Base-by-base conservation (phyloP, 2,888 invertebrate genomes). In the Cloeon dipterum region DNA sequence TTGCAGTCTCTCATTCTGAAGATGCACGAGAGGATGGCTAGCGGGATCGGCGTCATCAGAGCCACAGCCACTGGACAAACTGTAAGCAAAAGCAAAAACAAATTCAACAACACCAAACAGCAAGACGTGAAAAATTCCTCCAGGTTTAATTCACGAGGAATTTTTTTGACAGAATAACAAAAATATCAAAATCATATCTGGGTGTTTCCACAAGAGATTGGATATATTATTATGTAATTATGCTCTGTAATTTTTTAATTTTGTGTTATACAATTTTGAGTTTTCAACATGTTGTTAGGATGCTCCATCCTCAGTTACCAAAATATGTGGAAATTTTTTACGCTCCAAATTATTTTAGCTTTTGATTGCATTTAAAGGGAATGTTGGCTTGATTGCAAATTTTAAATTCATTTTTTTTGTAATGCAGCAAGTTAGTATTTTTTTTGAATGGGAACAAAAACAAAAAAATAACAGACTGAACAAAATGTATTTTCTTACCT, bases 1-100 rank as follows among this genome's bases (percentile, higher is more conserved):
- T n/a, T n/a, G n/a, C n/a, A n/a, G n/a, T n/a, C n/a, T n/a, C n/a
- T n/a, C n/a, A n/a, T n/a, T n/a, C n/a, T n/a, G n/a, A n/a, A n/a
- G n/a, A n/a, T n/a, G n/a, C n/a, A n/a, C n/a, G 29, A 70, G 37
- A 72, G 56, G 26, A 63, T 51, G 11, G 70, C 58, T 49, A 91
- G 63, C 0, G 93, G 91, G 18, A 89, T 52, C 1, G 93, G 93
- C 1, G 93, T 93, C 82, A 93, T 86, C 33, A 88, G 74, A 14
- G 91, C 89, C 16, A 85, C 77, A 3, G 85, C 70, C 1, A 93
- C 88, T 3, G 93, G 91, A 40, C 85, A 68, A 46, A 89, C 85
- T 71, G 62, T 40, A 61, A 64, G 46, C 33, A 40, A 45, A 43
- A 39, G 26, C 11, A 14, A 5, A 16, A 42, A 32, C 16, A 18